Evolutionary conservation across 2,113 vertebrate species (phyloP), one percentile per base, ranked within the genome.

Genomic region (Condylura cristata): DNA sequence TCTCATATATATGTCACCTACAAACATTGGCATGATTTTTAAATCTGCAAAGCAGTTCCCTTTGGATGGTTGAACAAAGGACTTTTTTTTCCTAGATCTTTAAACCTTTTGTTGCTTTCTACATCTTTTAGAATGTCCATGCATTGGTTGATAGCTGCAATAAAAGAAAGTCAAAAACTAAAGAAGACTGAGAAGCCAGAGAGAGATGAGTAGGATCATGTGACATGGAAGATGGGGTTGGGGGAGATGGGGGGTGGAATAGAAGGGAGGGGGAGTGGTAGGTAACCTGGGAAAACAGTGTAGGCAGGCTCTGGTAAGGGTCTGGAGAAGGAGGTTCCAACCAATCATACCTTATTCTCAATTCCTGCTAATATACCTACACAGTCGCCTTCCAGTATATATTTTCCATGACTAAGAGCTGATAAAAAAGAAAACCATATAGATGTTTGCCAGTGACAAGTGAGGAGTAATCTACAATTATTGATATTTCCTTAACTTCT

Each of bases 391-490:
- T 76, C 89, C 86, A 51, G 80, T 56, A 44, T 22, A 16, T 71
- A 24, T 18, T 75, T 95, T 92, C 53, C 37, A 79, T 89, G 26
- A 68, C 7, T 44, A 71, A 82, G 46, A 92, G 26, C 60, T 63
- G 37, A 86, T 76, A 39, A 66, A 44, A 76, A 93, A 61, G 72
- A 90, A 90, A 39, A 70, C 60, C 46, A 83, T 32, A 58, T 75
- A 83, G 24, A 48, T 71, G 41, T 85, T 88, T 78, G 56, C 79
- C 76, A 86, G 26, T 30, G 39, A 71, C 61, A 94, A 94, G 39
- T 41, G 58, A 87, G 63, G 88, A 66, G 90, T 86, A 80, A 96
- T 93, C 93, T 94, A 75, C 58, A 89, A 78, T 14, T 72, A 91
- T 48, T 48, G 46, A 48, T 48, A 48, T 95, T 94, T 93, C n/a